Evolutionary conservation across 2,888 invertebrate genomes (phyloP).

Genomic region (Buathra laborator): DNA sequence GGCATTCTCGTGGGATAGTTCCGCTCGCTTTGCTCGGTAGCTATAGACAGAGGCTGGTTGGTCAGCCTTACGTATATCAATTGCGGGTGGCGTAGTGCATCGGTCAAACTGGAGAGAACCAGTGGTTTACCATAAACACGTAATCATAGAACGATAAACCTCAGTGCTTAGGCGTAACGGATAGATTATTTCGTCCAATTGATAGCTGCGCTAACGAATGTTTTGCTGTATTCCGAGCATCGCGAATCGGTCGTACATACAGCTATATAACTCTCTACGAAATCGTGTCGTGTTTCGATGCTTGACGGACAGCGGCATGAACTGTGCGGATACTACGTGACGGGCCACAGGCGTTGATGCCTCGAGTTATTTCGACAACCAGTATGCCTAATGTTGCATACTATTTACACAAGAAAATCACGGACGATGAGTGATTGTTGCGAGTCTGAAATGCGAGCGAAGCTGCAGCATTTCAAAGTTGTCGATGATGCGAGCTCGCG

Average conservation of each 20-base stretch:
- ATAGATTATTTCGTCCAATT: neutral
- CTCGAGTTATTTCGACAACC: conserved; percentile 18
- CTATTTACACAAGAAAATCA: neutral
- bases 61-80: neutral
- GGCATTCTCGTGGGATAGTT: neutral
- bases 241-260: neutral
- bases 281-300: neutral
- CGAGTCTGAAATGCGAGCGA: neutral
- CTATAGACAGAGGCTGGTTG: conserved; percentile 2
- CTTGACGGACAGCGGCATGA: conserved; percentile 7
- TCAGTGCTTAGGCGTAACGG: conserved; percentile 1
- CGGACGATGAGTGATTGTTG: conserved; percentile 4
- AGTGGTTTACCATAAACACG: neutral
- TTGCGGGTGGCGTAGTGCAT: neutral
- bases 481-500: neutral
- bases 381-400: conserved; percentile 11
- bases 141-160: neutral
- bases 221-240: neutral
- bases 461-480: neutral
- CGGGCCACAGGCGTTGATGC: neutral
- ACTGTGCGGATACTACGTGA: neutral
- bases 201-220: neutral
- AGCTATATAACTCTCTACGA: neutral
- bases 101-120: neutral
- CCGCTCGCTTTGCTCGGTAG: neutral